These are phyloP conservation scores for Idaea aversata DNA, from an alignment of 2,888 invertebrate species.

Conservation along the genomic window DNA sequence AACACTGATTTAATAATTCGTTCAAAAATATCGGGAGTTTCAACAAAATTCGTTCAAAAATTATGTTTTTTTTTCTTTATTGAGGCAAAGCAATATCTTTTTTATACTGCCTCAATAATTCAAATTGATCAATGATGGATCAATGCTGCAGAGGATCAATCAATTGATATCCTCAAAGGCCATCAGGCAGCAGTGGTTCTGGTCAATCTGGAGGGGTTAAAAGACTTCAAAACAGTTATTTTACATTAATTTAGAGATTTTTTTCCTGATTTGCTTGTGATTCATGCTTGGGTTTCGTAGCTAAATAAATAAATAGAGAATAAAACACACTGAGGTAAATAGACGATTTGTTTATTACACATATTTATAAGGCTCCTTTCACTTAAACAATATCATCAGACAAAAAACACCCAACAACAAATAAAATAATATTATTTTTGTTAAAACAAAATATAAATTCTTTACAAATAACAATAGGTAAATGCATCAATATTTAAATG, in stretches of 20 bases:
- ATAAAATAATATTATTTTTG: constrained; percentile 17
- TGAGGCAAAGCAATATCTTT: too few relatives aligned
- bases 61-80: too few relatives aligned
- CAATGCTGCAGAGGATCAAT: too few relatives aligned
- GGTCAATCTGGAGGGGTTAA: too few relatives aligned
- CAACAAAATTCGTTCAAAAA: not conserved
- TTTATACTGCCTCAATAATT: too few relatives aligned
- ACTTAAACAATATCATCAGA: constrained; percentile 44
- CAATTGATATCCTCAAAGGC: too few relatives aligned
- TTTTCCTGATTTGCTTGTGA: too few relatives aligned
- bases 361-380: constrained; percentile 50
- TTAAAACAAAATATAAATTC: constrained; percentile 70
- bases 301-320: not conserved
- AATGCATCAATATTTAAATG: constrained; percentile 57
- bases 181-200: too few relatives aligned
- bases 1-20: not conserved
- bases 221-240: too few relatives aligned
- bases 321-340: constrained; percentile 21
- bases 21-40: not conserved
- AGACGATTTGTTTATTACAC: constrained; percentile 43
- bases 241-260: too few relatives aligned
- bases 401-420: constrained; percentile 34
- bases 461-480: constrained; percentile 54
- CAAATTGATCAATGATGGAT: too few relatives aligned
- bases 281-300: too few relatives aligned